Evolutionary conservation across 2,888 invertebrate genomes (phyloP).

Genomic region (Cynaeus angustus): DNA sequence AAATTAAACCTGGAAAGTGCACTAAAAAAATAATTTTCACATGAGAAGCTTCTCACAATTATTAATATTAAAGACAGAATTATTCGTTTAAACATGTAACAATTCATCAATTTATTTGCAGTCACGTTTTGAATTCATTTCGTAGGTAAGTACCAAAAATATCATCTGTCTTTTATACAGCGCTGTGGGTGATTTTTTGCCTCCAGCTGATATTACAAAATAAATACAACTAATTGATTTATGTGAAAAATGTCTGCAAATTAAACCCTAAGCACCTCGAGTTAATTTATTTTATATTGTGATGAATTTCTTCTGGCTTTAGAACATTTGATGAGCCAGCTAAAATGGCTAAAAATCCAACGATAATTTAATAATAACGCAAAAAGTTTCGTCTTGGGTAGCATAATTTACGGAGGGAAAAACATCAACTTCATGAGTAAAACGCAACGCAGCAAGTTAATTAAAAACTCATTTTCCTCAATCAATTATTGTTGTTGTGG

Average conservation of each 20-base stretch:
- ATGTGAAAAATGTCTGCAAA: neutral
- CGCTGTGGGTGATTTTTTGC: too few species aligned
- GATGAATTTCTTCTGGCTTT: neutral
- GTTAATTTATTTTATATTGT: slow-evolving; percentile 5
- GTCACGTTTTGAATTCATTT: too few species aligned
- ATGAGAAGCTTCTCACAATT: too few species aligned
- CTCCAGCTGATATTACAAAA: too few species aligned
- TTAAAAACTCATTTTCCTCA: slow-evolving; percentile 43
- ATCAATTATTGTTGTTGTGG: slow-evolving; percentile 43
- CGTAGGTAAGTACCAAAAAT: too few species aligned
- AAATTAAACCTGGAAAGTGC: too few species aligned
- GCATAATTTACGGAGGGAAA: slow-evolving; percentile 20
- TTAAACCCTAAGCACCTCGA: neutral
- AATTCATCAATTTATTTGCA: too few species aligned
- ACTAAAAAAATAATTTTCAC: too few species aligned
- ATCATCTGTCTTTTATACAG: too few species aligned
- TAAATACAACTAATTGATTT: neutral
- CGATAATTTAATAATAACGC: slow-evolving; percentile 40
- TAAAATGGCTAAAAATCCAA: slow-evolving; percentile 16
- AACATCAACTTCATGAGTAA: slow-evolving; percentile 10
- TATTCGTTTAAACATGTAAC: too few species aligned
- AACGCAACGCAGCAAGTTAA: slow-evolving; percentile 39
- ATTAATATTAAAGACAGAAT: too few species aligned
- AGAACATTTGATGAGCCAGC: neutral
- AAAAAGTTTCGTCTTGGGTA: slow-evolving; percentile 20